Base-by-base conservation (phyloP, 1,140 invertebrate genomes). In the Lepidurus arcticus region DNA sequence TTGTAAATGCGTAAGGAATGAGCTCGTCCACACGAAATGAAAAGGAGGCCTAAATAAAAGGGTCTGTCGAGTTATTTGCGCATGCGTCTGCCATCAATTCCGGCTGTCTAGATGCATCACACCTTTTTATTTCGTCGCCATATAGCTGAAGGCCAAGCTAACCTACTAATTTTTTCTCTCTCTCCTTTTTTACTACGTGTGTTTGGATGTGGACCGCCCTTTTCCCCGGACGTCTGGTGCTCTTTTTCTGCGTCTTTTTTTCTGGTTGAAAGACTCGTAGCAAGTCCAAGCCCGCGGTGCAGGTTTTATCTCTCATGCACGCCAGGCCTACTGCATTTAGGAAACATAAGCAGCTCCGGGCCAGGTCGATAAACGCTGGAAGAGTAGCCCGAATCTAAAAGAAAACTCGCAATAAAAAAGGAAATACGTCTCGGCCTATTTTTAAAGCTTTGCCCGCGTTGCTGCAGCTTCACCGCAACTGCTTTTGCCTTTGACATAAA, bases 291-390 rank as follows among this genome's bases (percentile, higher is more conserved):
- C 53, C 53, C 21, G 53, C 53, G 53, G 53, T 65, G 53, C 53
- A 65, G 53, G 53, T 65, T 65, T 65, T 65, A 65, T 65, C 53
- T 65, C 53, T 65, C 53, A 65, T 13, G 53, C 53, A 65, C 53
- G 53, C 53, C n/a, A 65, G 53, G 53, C 53, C 53, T 65, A 65
- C 53, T 16, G 6, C 16, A 21, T 21, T n/a, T 65, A 21, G 7
- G 53, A 65, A 65, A 13, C 34, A 34, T 34, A 34, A 3, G 34
- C 34, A 16, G 13, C 53, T 16, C 53, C 16, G 16, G 53, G 53
- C 53, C 53, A 65, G 53, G 53, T 65, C 53, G 53, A 65, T 65
- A 65, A 21, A 65, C 53, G 53, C 13, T n/a, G 1, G 16, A 47
- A 47, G 16, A 47, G 21, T 7, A 65, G 53, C 5, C 16, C 21